Evolutionary conservation across 1,140 invertebrate species (phyloP).

Genomic region (Radopholus similis): DNA sequence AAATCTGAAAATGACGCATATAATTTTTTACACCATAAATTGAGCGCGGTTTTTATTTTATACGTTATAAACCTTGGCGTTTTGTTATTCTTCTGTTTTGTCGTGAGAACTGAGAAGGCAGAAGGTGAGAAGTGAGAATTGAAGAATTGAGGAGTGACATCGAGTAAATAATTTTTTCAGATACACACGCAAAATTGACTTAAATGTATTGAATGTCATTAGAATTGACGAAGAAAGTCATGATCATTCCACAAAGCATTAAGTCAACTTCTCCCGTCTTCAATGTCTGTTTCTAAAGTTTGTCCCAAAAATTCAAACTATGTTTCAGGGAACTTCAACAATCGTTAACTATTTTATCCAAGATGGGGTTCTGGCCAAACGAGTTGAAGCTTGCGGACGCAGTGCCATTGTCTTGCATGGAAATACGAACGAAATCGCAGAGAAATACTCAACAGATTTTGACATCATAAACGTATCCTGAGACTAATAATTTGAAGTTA

Average conservation of each 20-base stretch:
- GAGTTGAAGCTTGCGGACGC: constrained; percentile 22
- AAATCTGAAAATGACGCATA: no score
- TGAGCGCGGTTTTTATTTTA: no score
- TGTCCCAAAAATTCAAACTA: not conserved
- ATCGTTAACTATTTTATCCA: constrained; percentile 14
- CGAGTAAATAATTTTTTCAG: no score
- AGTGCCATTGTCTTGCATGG: constrained; percentile 14
- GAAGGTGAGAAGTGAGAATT: no score
- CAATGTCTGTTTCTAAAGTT: not conserved
- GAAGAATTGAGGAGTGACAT: no score
- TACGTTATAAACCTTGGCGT: not conserved
- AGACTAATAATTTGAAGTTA: not conserved
- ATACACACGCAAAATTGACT: no score
- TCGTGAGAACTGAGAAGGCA: no score
- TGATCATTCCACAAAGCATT: not conserved
- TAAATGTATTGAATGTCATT: not conserved
- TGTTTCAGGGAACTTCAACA: not conserved
- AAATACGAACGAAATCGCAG: constrained; percentile 6
- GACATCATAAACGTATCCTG: constrained; percentile 23
- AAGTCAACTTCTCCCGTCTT: not conserved
- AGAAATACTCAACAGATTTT: constrained; percentile 21
- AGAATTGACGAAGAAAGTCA: not conserved
- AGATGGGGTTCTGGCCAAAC: constrained; percentile 19
- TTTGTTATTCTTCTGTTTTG: constrained; percentile 1
- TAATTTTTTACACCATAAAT: no score